Evolutionary conservation across 2,888 invertebrate genomes (phyloP), one percentile per base, ranked within the genome.

Genomic region (Hypena proboscidalis): DNA sequence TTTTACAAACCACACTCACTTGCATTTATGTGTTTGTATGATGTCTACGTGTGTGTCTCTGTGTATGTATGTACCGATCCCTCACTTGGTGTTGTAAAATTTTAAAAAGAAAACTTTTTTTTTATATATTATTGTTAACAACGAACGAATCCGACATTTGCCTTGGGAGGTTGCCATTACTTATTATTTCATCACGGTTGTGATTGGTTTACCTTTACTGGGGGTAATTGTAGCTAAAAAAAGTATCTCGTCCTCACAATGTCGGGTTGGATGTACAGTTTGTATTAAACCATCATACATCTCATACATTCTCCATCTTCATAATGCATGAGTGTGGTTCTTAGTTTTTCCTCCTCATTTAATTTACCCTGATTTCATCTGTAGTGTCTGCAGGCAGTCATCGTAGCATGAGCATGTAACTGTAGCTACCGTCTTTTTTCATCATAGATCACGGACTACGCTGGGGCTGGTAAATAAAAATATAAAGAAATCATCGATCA

Each of bases 261-360:
- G 86, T 89, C 88, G 89, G 88, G 85, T 88, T 85, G 82, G 77
- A 77, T 77, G 69, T 67, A 62, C 60, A 73, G 66, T 72, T 47
- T 77, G 66, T 77, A 74, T 33, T 67, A 58, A 69, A 70, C 61
- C 61, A 66, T 72, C 66, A 66, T 71, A 59, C 41, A 60, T 55
- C 31, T 64, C 67, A 60, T 74, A 59, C 59, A 69, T 71, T 64
- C 56, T 67, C 69, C 70, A 64, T 64, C 50, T 67, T 49, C 53
- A 85, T 84, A 77, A 78, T 90, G 90, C 90, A 90, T 89, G 90
- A 90, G 90, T 90, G 90, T 90, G 90, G 90, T 90, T 90, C 69
- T 73, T 75, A 73, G 72, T 71, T 71, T 58, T 61, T 55, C 15
- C 22, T 56, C 54, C 49, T 63, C 49, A 63, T 65, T 57, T 63